Evolutionary conservation across 2,888 invertebrate genomes (phyloP), one percentile per base, ranked within the genome.

Genomic region (Hoplodrina blanda): DNA sequence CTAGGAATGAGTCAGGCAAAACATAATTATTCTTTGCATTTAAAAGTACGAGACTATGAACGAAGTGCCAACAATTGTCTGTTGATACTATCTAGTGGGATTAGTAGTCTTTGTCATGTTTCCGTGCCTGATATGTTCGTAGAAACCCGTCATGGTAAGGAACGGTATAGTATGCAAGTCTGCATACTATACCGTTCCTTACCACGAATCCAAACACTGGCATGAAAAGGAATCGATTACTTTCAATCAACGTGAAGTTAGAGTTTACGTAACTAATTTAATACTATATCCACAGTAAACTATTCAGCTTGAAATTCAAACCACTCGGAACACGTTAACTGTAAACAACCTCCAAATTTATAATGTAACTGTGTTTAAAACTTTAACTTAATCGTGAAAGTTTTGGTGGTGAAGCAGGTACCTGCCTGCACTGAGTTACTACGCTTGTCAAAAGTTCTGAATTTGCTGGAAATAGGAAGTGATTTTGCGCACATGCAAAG

Each of bases 271-370:
- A 13, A 37, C 17, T 49, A 30, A 46, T 55, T 19, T 64, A 64
- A 55, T 52, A 52, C 0, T 15, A 17, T 30, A 25, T 44, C 17
- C 17, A 46, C 49, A 1, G 20, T 15, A 25, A 56, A 56, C 44
- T 37, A 11, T 46, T 73, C 6, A 37, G 15, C 1, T 44, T 19
- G 7, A 60, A 56, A 55, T 56, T 46, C 4, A 56, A 67, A 49
- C 15, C 19, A 75, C 44, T 37, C n/a, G 11, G 17, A 56, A 52
- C 33, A 50, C 50, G 17, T 56, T 13, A 13, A 66, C 75, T 17
- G 20, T 44, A 44, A 54, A 37, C 11, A 25, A n/a, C n/a, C 1
- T 41, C 13, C 11, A 61, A 37, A 33, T 62, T 56, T 44, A 19
- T 30, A 56, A 25, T 30, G n/a, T 15, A 52, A 57, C 11, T 46